These are phyloP conservation scores for Dorcus hopei DNA, from an alignment of 2,888 invertebrate species.

Conservation along the genomic window DNA sequence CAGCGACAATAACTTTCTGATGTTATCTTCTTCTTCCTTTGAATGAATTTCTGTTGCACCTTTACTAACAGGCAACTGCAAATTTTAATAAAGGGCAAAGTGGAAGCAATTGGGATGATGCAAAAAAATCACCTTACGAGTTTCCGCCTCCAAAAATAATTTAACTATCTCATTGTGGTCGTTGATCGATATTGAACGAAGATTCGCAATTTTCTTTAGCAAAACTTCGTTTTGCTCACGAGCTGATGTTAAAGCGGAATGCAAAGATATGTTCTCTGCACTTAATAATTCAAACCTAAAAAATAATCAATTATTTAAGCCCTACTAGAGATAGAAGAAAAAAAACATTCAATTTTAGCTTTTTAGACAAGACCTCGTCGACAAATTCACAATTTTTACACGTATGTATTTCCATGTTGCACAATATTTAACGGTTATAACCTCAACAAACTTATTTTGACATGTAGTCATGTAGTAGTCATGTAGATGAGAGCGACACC, in stretches of 20 bases:
- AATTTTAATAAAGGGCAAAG: background rate
- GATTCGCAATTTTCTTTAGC: slow-evolving; percentile 3
- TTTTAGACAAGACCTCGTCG: background rate
- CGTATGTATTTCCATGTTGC: background rate
- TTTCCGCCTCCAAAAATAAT: slow-evolving; percentile 8
- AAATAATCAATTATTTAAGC: background rate
- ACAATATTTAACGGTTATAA: no score
- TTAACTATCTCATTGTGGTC: slow-evolving; percentile 11
- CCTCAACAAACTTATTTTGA: no score
- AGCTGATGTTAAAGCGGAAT: slow-evolving; percentile 1
- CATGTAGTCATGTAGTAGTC: no score
- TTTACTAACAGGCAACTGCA: slow-evolving; percentile 3
- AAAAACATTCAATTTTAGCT: background rate
- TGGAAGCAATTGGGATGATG: background rate
- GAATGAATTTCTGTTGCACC: background rate
- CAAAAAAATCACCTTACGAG: slow-evolving; percentile 2
- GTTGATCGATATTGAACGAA: slow-evolving; percentile 1
- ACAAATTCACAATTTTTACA: background rate
- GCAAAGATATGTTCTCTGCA: slow-evolving; percentile 10
- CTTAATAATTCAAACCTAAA: slow-evolving; percentile 12
- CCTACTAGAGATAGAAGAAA: background rate
- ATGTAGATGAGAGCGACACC: no score
- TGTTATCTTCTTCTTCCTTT: background rate
- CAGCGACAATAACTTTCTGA: slow-evolving; percentile 1
- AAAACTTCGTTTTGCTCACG: slow-evolving; percentile 1